These are phyloP conservation scores for Salvator merianae DNA, from an alignment of 2,113 vertebrate genomes.

Conservation along the genomic window DNA sequence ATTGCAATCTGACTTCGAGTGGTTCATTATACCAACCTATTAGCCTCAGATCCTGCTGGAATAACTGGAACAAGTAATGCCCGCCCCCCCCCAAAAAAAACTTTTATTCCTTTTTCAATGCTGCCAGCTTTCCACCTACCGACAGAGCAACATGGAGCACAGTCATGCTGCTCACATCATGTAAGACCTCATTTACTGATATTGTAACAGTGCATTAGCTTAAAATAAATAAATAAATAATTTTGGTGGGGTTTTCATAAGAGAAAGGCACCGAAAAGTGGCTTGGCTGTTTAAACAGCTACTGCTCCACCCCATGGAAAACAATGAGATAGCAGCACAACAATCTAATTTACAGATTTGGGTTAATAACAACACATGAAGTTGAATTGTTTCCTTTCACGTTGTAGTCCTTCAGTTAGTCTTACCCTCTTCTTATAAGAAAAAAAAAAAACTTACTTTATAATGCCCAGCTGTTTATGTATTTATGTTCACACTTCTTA, in stretches of 20 bases:
- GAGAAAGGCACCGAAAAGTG: background rate
- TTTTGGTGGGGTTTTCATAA: background rate
- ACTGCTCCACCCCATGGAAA: conserved; percentile 28
- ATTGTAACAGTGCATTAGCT: background rate
- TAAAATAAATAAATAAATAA: no score
- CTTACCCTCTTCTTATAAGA: background rate
- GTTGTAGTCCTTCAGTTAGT: background rate
- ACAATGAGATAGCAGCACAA: background rate
- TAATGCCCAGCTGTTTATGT: background rate
- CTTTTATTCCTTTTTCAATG: no score
- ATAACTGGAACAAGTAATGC: no score
- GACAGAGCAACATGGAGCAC: background rate
- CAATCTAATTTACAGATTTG: background rate
- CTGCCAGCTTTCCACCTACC: background rate
- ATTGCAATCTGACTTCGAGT: no score
- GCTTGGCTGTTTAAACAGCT: background rate
- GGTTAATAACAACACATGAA: accelerated
- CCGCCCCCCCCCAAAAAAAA: no score
- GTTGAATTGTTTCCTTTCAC: accelerated
- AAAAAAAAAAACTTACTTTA: background rate
- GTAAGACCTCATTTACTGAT: background rate
- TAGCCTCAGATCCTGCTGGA: no score
- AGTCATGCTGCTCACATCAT: background rate
- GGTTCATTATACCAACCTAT: no score
- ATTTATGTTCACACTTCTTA: background rate